Evolutionary conservation across 2,113 vertebrate genomes (phyloP), one percentile per base, ranked within the genome.

Genomic region (Ahaetulla prasina): DNA sequence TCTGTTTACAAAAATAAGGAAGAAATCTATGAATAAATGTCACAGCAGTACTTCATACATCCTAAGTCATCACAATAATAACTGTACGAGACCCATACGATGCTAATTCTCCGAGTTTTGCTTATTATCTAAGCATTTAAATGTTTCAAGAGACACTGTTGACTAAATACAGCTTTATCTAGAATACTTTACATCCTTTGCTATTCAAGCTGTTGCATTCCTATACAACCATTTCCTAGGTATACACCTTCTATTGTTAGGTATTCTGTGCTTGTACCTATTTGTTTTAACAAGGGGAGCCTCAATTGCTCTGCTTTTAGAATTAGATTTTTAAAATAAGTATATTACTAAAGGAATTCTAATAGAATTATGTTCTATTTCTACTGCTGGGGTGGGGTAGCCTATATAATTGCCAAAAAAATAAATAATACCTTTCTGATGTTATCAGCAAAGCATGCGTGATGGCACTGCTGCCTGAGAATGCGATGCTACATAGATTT

Each of bases 91-190:
- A 86, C 30, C 14, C 80, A 52, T 92, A 57, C 47, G 23, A 93
- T 89, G 92, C 85, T 94, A 87, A 87, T 25, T 68, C 12, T 35
- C 30, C 90, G 52, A 57, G 86, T 86, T 95, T 86, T 95, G 93
- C 90, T 23, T 92, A 91, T 87, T 94, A 89, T 93, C 49, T 3
- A 68, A 55, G 39, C 90, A 85, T 60, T 93, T 92, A 92, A 94
- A 92, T 90, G 20, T 90, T 94, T n/a, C 89, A 90, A 52, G 87
- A 92, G 3, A 0, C 94, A 25, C 52, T 90, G n/a, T 39, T 94
- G 4, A 2, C 49, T 84, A 95, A 95, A 93, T 90, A 49, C 0
- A 30, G 27, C 10, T 49, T 54, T 68, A 43, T 9, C 57, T 88
- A 6, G 25, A 92, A 25, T 27, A 22, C 39, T 55, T 94, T 94